Evolutionary conservation across 1,140 invertebrate genomes (phyloP).

Genomic region (Helicoverpa zea): DNA sequence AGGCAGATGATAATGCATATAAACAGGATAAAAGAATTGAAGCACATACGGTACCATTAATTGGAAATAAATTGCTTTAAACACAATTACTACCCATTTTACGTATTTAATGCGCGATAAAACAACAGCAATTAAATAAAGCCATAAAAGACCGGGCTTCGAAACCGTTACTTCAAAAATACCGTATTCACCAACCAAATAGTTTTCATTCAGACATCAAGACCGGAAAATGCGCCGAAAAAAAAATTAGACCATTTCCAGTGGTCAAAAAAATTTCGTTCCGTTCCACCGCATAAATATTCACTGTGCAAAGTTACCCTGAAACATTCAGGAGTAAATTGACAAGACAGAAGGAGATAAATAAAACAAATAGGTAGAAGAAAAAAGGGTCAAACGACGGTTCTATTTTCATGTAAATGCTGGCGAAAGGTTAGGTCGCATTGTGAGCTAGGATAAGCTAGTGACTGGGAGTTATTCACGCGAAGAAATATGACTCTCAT

Average conservation of each 20-base stretch:
- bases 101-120: not conserved
- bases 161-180: not conserved
- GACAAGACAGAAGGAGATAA: constrained; percentile 65
- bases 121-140: not conserved
- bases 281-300: constrained; percentile 27
- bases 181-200: not conserved
- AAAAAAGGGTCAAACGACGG: constrained; percentile 61
- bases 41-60: not conserved
- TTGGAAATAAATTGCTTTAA: not conserved
- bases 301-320: constrained; percentile 47
- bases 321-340: constrained; percentile 66
- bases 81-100: not conserved
- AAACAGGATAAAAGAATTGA: not conserved
- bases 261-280: not conserved
- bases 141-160: not conserved
- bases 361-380: constrained; percentile 65
- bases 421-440: constrained; percentile 13
- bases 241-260: constrained; percentile 27
- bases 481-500: not conserved
- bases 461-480: not conserved
- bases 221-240: not conserved
- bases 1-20: not conserved
- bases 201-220: not conserved
- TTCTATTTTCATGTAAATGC: constrained; percentile 68
- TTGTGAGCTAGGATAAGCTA: constrained; percentile 15